Conservation (phyloP, 2,113 vertebrate species). For the Pelvicachromis taeniatus region DNA sequence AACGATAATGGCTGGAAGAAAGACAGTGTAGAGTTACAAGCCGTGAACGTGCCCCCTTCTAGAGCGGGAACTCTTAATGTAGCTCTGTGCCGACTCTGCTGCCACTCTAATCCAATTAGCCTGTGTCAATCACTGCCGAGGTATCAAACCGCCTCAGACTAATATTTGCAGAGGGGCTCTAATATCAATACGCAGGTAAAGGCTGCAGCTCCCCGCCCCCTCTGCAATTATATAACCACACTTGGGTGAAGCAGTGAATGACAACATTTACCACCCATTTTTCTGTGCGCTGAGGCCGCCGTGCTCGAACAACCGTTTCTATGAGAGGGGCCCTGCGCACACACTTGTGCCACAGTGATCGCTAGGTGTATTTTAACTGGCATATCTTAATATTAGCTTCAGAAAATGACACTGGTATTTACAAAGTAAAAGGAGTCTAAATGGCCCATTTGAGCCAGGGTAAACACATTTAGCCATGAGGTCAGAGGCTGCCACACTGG, state of each 20-base stretch:
- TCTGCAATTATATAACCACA: slow-evolving; percentile 63
- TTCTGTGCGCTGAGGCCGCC: slow-evolving; percentile 30
- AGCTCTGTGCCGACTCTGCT: slow-evolving; percentile 41
- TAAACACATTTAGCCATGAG: slow-evolving; percentile 95
- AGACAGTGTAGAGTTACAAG: slow-evolving; percentile 29
- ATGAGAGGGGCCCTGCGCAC: slow-evolving; percentile 11
- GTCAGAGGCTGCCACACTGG: slow-evolving; percentile 88
- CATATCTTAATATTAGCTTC: slow-evolving; percentile 73
- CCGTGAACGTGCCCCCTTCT: slow-evolving; percentile 24
- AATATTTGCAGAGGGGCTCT: slow-evolving; percentile 67
- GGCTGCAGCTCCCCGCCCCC: slow-evolving; percentile 8
- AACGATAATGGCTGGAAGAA: slow-evolving; percentile 40
- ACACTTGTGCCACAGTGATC: slow-evolving; percentile 18
- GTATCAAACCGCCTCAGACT: slow-evolving; percentile 57
- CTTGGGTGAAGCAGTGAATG: slow-evolving; percentile 49
- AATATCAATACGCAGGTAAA: slow-evolving; percentile 64
- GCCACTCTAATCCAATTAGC: slow-evolving; percentile 67
- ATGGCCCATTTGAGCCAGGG: slow-evolving; percentile 80
- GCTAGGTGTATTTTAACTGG: slow-evolving; percentile 68
- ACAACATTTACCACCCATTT: slow-evolving; percentile 65
- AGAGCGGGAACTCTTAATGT: slow-evolving; percentile 53
- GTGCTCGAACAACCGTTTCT: slow-evolving; percentile 25
- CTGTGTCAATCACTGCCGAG: slow-evolving; percentile 57
- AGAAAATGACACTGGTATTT: slow-evolving; percentile 73
- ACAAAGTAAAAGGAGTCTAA: slow-evolving; percentile 72